Evolutionary conservation across 2,797 vertebrate species (phyloP).

Genomic region (Thaleichthys pacificus): DNA sequence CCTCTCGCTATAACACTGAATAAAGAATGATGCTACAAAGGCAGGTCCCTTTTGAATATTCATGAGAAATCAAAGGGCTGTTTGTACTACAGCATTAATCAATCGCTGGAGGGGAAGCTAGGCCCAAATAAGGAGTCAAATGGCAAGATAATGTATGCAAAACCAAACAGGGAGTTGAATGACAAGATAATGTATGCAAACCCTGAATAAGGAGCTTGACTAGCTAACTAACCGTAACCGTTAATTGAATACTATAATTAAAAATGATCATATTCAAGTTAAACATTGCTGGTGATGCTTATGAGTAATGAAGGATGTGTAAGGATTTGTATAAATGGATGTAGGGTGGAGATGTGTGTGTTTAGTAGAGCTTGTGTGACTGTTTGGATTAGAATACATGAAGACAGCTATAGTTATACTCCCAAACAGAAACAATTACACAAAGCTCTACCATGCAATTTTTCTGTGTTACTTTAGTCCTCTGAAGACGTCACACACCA

Average conservation of each 20-base stretch:
- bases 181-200: conserved; percentile 30
- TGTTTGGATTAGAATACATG: too few species aligned
- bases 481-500: too few species aligned
- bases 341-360: too few species aligned
- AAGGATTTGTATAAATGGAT: too few species aligned
- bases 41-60: conserved; percentile 97
- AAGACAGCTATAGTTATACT: too few species aligned
- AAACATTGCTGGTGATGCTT: not conserved
- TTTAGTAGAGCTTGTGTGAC: too few species aligned
- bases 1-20: conserved; percentile 60
- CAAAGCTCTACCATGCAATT: too few species aligned
- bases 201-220: conserved; percentile 57
- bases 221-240: too few species aligned
- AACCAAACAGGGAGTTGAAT: conserved; percentile 67
- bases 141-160: conserved; percentile 19
- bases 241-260: too few species aligned
- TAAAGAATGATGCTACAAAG: conserved; percentile 60
- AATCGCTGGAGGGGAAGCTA: conserved; percentile 93
- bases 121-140: conserved; percentile 68
- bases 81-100: conserved; percentile 98
- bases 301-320: too few species aligned
- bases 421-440: too few species aligned
- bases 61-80: conserved; percentile 98
- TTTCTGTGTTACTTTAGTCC: too few species aligned
- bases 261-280: not conserved